Base-by-base conservation (phyloP, 2,113 vertebrate genomes). In the Pleuronectes platessa region DNA sequence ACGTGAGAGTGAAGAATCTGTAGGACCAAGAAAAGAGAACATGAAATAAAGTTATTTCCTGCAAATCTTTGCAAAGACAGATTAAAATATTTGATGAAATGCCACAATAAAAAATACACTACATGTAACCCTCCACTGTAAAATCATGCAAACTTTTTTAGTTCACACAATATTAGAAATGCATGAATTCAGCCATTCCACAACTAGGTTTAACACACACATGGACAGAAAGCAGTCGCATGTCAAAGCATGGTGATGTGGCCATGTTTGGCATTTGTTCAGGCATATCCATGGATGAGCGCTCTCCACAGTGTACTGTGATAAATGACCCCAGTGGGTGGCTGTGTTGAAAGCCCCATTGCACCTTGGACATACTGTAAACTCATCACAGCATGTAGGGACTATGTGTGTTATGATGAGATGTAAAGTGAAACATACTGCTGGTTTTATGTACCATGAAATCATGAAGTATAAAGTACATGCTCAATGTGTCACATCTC, bases 231-330 rank as follows among this genome's bases (percentile, higher is more conserved):
- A 66, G 12, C 21, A 61, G 17, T 20, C 71, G 72, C 71, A 81
- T 90, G 86, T 86, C 61, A 79, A 7, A 61, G 76, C 84, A 88
- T 86, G 74, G 72, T 72, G 5, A 27, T 12, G 5, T 66, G 54
- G 51, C 71, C 82, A 89, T 86, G 77, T 67, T 79, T 88, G 69
- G 71, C 73, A 14, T 68, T 45, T 40, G 24, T 68, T 72, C 61
- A 82, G 81, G 45, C 56, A 74, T 69, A 77, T 77, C 53, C 77
- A 86, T 75, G 10, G 76, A 76, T 3, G 45, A 63, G 53, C 24
- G 73, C 67, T 87, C 79, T 81, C 61, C 62, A 79, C 61, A 45
- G 67, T 56, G 35, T 15, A 72, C 74, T 71, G 23, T 60, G 56
- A 72, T 61, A 40, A 64, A 71, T 76, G 24, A 35, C 40, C 21